phyloP scores from a whole-genome alignment of 2,888 invertebrate species.

The Acrocyrtus sp. region DNA sequence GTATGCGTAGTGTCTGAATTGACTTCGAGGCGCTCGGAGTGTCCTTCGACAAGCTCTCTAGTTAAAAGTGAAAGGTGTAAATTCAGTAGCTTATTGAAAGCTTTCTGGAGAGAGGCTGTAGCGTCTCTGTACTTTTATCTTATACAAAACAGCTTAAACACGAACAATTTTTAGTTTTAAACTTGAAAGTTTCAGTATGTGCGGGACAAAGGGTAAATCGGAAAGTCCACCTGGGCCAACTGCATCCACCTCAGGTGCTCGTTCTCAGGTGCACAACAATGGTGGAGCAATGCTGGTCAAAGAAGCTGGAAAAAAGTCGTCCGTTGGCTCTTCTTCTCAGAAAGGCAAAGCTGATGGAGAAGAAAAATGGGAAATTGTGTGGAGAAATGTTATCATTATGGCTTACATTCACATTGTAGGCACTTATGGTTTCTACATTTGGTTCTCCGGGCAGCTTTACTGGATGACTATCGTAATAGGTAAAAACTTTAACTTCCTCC shows the following conservation, averaged over 20 bases:
- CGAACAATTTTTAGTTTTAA: too few species aligned
- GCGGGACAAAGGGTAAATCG: constrained; percentile 30
- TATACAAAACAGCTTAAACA: too few species aligned
- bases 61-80: too few species aligned
- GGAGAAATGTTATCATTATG: constrained; percentile 50
- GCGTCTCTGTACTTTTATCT: too few species aligned
- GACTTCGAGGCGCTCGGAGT: too few species aligned
- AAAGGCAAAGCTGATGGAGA: neutral
- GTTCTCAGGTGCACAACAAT: neutral
- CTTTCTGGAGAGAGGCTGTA: too few species aligned
- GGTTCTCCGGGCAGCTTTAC: constrained; percentile 31
- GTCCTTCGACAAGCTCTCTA: too few species aligned
- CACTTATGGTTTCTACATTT: constrained; percentile 30
- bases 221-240: constrained; percentile 18
- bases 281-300: neutral
- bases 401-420: constrained; percentile 38
- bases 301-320: neutral
- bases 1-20: too few species aligned
- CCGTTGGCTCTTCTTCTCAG: too few species aligned
- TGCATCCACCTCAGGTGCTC: neutral
- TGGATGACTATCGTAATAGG: constrained; percentile 31
- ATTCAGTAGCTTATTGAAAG: too few species aligned
- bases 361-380: constrained; percentile 30
- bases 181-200: too few species aligned
- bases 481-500: too few species aligned